Base-by-base conservation (phyloP, 2,113 vertebrate species). In the Xiphorhynchus elegans region DNA sequence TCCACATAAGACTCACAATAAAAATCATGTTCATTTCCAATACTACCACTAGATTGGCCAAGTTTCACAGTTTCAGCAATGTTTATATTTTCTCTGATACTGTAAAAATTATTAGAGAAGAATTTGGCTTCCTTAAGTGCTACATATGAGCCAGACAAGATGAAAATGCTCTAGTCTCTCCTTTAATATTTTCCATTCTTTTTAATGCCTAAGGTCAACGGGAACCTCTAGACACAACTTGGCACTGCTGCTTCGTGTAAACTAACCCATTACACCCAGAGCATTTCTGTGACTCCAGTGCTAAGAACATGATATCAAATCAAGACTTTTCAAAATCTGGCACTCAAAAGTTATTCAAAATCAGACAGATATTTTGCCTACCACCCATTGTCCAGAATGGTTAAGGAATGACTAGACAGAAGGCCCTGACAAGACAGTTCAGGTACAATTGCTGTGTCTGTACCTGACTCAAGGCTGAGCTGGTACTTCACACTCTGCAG, bases 401-500 rank as follows among this genome's bases (percentile, higher is more conserved):
- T 25, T 31, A 26, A 39, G 73, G 24, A 47, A 47, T 9, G 20
- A 52, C 20, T 10, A 35, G 39, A 35, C 66, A 74, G 53, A 68
- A 82, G 53, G 46, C 15, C 13, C 46, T 55, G 46, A 40, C 19
- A 6, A 79, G 49, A 39, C 2, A 44, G 70, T 7, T 21, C 46
- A 60, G 26, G 17, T 28, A 8, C 37, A 62, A 18, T 28, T 55
- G 46, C 73, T 29, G 25, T 37, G 29, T 66, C 66, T 35, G 23
- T 13, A 6, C 29, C 1, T 7, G 39, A 31, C 64, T 31, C 24
- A 11, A 1, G 1, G 6, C 35, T 5, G 24, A 63, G 50, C 33
- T 21, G 17, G 46, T 26, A 26, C 29, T 23, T 24, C 40, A 47
- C 35, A 14, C 55, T 7, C 3, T 2, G 11, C 56, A 35, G 21